Conservation (phyloP, 2,797 vertebrate genomes). For the Carduelis carduelis region DNA sequence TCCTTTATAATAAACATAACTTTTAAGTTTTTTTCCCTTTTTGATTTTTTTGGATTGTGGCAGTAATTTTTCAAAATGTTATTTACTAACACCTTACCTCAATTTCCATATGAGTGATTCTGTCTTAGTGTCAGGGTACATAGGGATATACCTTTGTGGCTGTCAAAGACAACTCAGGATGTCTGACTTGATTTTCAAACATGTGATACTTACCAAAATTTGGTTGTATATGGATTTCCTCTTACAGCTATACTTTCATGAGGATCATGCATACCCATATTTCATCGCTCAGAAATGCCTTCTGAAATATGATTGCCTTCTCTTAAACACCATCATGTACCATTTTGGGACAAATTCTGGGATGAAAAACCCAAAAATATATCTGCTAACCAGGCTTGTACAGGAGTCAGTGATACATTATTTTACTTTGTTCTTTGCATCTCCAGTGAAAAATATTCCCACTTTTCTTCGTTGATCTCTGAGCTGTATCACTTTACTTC, state of each 20-base stretch:
- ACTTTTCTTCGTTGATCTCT: conserved; percentile 15
- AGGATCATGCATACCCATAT: background rate
- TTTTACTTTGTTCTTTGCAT: background rate
- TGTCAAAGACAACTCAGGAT: background rate
- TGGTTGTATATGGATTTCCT: background rate
- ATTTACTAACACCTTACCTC: background rate
- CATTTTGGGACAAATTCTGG: background rate
- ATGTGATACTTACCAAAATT: background rate
- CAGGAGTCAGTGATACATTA: background rate
- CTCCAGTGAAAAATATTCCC: background rate
- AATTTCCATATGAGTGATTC: background rate
- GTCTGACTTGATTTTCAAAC: background rate
- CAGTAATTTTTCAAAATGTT: background rate
- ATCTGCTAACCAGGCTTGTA: background rate
- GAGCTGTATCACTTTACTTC: conserved; percentile 18
- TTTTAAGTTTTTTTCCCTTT: background rate
- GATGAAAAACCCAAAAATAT: background rate
- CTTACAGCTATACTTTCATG: background rate
- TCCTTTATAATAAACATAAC: background rate
- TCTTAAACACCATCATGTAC: background rate
- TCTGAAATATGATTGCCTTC: background rate
- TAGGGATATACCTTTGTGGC: background rate
- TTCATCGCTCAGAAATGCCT: background rate
- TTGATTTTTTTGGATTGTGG: background rate
- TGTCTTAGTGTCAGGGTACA: background rate